Base-by-base conservation (phyloP, 2,797 vertebrate species). In the Euphonia xanthogaster region DNA sequence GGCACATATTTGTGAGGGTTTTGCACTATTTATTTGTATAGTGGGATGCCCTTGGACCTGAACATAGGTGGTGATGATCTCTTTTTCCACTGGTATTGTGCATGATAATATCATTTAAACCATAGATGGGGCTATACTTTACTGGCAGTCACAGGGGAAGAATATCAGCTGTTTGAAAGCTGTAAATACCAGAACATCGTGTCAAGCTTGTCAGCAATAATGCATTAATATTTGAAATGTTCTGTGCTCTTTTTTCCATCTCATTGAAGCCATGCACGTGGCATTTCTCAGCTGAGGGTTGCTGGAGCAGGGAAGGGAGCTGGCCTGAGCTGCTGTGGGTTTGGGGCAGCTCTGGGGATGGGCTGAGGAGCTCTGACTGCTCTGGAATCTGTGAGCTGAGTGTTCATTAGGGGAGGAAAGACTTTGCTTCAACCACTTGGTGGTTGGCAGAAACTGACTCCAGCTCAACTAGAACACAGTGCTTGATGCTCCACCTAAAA, bases 241-340 rank as follows among this genome's bases (percentile, higher is more conserved):
- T 62, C 9, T 37, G 5, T 40, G 24, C 25, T 47, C 5, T 50
- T 54, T 53, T 62, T 18, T 42, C 18, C 12, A 19, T n/a, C 28
- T 39, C 24, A 4, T 1, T 20, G 35, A 18, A 50, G 28, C 31
- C 8, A 2, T 23, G 13, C 28, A 9, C 0, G 0, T 33, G 62
- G 16, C 23, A 1, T 70, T 90, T 39, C 66, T 62, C 11, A 47
- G 1, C 3, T 35, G 51, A 18, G 17, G 28, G 47, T 6, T 60
- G 67, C 15, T 35, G 30, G 45, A 42, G 47, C 37, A 4, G 7
- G 39, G 58, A 0, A 30, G 39, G 15, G 53, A 63, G 47, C 12
- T 53, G 12, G 7, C 16, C 1, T 2, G 12, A 23, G 10, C 47
- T 25, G 53, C 66, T 13, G 6, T 19, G 42, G 19, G 14, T 61